These are phyloP conservation scores for Callopanchax toddi DNA, from an alignment of 2,113 vertebrate species.

Conservation along the genomic window DNA sequence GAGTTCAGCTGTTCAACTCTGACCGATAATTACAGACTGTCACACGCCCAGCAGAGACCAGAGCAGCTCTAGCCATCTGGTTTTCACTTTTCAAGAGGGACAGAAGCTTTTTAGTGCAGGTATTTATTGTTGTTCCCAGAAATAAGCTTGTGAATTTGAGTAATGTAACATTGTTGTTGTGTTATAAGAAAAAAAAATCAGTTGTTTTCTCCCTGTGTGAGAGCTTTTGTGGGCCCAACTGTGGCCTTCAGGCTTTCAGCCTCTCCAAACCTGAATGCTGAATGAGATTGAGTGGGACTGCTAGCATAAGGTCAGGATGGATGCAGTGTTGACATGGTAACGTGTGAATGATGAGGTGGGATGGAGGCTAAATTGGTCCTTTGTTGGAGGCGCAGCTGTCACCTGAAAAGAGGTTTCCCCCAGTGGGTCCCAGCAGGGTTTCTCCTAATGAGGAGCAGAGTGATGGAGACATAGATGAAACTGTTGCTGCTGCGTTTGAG, in stretches of 20 bases:
- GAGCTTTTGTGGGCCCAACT: not conserved
- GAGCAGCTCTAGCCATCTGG: slow-evolving; percentile 4
- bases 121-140: slow-evolving; percentile 25
- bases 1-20: slow-evolving; percentile 42
- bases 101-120: not conserved
- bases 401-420: slow-evolving; percentile 62
- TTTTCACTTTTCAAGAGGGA: slow-evolving; percentile 20
- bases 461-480: slow-evolving; percentile 62
- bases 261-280: slow-evolving; percentile 26
- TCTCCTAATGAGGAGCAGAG: slow-evolving; percentile 73
- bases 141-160: not conserved
- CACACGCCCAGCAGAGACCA: slow-evolving; percentile 15
- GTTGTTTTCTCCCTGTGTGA: not conserved
- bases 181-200: too few species aligned
- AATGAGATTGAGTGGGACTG: slow-evolving; percentile 51
- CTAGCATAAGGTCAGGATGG: slow-evolving; percentile 61
- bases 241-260: slow-evolving; percentile 18
- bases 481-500: slow-evolving; percentile 21
- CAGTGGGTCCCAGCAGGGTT: slow-evolving; percentile 65
- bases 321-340: slow-evolving; percentile 72
- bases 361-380: slow-evolving; percentile 73
- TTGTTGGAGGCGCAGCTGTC: slow-evolving; percentile 78
- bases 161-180: not conserved
- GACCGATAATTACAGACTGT: slow-evolving; percentile 35
- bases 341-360: slow-evolving; percentile 63